Evolutionary conservation across 2,113 vertebrate species (phyloP), one percentile per base, ranked within the genome.

Genomic region (Amblyopsis rosae): DNA sequence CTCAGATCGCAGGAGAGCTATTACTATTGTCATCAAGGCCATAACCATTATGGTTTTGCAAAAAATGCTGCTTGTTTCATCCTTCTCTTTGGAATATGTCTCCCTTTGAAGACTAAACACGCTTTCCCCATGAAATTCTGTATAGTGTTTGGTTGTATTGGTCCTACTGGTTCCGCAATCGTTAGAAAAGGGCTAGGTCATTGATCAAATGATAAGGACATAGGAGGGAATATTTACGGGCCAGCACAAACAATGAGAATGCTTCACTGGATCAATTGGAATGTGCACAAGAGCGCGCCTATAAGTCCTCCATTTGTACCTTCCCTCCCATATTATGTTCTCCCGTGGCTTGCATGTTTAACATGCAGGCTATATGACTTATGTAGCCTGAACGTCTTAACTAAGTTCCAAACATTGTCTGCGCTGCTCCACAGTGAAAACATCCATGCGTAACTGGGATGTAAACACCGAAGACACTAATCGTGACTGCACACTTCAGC

Each of bases 231-330:
- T 13, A 57, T 59, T 61, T 58, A 53, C 54, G 13, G 7, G 46
- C 74, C 33, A 73, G 85, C 8, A 79, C 79, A 70, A 77, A 77
- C 84, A 81, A 84, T 80, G 81, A 81, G 86, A 86, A 87, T 88
- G 82, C 81, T 81, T 84, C 69, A 73, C 67, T 54, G 6, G 75
- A 89, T 90, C 79, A 73, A 89, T 90, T 79, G 62, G 69, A 83
- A 73, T 74, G 84, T 75, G 75, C 82, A 79, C 59, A 73, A 61
- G 75, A 79, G 59, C 16, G n/a, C 76, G 65, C 64, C 77, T 67
- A 80, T 86, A 86, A 86, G 87, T 87, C 70, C 82, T 80, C 53
- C 13, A 51, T 71, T 48, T 62, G 75, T 17, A 11, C 76, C 60
- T 66, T 50, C 67, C 75, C 83, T 9, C 13, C 33, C 46, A 26